phyloP scores from a whole-genome alignment of 2,888 invertebrate genomes.

The Alitta virens region DNA sequence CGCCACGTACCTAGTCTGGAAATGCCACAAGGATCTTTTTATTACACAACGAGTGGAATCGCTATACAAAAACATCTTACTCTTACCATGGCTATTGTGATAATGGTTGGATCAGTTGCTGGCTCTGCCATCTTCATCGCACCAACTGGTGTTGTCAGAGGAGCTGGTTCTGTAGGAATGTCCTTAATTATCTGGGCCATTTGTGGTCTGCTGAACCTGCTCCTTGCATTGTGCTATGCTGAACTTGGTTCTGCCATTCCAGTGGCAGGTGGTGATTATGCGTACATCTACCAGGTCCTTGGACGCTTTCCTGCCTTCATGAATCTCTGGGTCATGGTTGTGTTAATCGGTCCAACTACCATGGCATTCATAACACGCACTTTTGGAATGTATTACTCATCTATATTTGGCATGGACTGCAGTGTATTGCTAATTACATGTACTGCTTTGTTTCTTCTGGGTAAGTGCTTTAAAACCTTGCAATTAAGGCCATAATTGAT shows the following conservation, averaged over 20 bases:
- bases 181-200: conserved; percentile 9
- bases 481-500: no score
- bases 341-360: conserved; percentile 7
- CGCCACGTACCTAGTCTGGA: no score
- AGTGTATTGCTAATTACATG: neutral
- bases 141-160: conserved; percentile 4
- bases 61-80: neutral
- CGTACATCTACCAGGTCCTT: conserved; percentile 13
- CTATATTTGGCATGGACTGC: conserved; percentile 6
- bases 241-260: conserved; percentile 13
- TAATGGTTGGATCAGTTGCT: conserved; percentile 4
- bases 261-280: conserved; percentile 16
- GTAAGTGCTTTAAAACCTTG: no score
- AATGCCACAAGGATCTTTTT: no score
- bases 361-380: neutral
- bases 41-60: no score
- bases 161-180: conserved; percentile 11
- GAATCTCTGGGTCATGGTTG: conserved; percentile 8
- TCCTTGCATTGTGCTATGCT: conserved; percentile 13
- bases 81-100: neutral
- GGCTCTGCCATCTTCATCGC: conserved; percentile 10
- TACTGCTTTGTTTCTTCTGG: neutral
- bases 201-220: conserved; percentile 6
- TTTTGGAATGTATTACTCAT: conserved; percentile 1
- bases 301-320: conserved; percentile 3